These are phyloP conservation scores for Mixornis gularis DNA, from an alignment of 2,113 vertebrate species.

Conservation along the genomic window DNA sequence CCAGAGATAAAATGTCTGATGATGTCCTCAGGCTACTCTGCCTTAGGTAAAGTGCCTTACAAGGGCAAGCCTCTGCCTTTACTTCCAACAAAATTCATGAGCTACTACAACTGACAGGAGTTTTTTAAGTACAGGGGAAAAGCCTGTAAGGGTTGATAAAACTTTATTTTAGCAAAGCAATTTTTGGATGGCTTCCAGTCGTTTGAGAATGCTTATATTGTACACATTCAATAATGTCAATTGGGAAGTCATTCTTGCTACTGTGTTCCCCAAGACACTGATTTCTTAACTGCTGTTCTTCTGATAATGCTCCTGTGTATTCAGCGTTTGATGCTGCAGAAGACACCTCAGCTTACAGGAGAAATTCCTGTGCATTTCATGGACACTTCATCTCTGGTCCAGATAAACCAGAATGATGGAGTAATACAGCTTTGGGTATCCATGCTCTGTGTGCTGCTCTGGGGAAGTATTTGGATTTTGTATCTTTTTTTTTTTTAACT, in stretches of 20 bases:
- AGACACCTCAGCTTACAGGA: background rate
- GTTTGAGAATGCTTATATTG: background rate
- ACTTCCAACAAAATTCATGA: background rate
- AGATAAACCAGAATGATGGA: background rate
- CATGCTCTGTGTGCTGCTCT: background rate
- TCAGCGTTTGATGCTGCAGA: background rate
- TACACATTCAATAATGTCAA: fast-evolving
- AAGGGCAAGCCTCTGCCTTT: background rate
- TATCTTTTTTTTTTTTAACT: background rate
- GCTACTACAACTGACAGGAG: background rate
- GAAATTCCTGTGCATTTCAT: background rate
- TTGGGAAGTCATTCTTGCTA: background rate
- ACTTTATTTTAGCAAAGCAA: background rate
- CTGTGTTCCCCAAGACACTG: background rate
- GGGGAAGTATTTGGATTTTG: background rate
- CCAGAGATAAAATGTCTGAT: fast-evolving
- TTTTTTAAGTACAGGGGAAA: background rate
- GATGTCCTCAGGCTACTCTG: background rate
- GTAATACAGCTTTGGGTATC: background rate
- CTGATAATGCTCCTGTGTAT: background rate
- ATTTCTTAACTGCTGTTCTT: background rate
- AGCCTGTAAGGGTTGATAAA: background rate
- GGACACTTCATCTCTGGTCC: background rate
- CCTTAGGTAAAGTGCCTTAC: background rate
- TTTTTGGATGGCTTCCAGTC: background rate